phyloP scores from a whole-genome alignment of 2,113 vertebrate genomes.

The Archocentrus centrarchus region DNA sequence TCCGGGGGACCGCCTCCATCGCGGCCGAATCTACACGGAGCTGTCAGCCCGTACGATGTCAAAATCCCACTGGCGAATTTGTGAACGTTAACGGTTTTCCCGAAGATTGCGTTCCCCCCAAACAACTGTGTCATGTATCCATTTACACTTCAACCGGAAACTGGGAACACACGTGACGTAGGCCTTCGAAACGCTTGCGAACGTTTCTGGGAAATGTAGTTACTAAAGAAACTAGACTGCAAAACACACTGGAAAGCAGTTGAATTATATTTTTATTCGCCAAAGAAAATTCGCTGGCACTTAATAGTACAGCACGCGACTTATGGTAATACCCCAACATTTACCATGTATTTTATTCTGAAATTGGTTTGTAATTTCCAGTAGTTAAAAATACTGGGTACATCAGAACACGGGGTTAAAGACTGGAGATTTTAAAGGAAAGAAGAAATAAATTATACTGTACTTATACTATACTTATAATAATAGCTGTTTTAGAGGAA shows the following conservation, averaged over 20 bases:
- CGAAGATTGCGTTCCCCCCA: slow-evolving; percentile 45
- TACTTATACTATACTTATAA: too few species aligned
- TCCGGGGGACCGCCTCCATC: slow-evolving; percentile 98
- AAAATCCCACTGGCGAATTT: background rate
- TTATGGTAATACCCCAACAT: too few species aligned
- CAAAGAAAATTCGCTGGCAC: too few species aligned
- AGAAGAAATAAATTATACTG: too few species aligned
- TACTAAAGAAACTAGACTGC: accelerated
- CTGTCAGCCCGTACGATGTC: slow-evolving; percentile 34
- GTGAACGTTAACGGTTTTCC: slow-evolving; percentile 8
- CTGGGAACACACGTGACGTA: slow-evolving; percentile 55
- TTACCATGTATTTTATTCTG: too few species aligned
- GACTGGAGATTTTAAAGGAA: too few species aligned
- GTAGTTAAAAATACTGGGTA: too few species aligned
- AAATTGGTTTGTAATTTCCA: too few species aligned
- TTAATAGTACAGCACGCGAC: background rate
- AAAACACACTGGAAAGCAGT: background rate
- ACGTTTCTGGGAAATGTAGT: slow-evolving; percentile 75
- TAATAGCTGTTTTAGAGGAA: too few species aligned
- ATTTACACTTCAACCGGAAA: slow-evolving; percentile 78
- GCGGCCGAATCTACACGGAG: slow-evolving; percentile 44
- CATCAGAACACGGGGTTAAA: too few species aligned
- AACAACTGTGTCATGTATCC: slow-evolving; percentile 82
- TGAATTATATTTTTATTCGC: too few species aligned
- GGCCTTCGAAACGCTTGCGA: background rate